Evolutionary conservation across 2,888 invertebrate genomes (phyloP), one percentile per base, ranked within the genome.

Genomic region (Amphimallon solstitiale): DNA sequence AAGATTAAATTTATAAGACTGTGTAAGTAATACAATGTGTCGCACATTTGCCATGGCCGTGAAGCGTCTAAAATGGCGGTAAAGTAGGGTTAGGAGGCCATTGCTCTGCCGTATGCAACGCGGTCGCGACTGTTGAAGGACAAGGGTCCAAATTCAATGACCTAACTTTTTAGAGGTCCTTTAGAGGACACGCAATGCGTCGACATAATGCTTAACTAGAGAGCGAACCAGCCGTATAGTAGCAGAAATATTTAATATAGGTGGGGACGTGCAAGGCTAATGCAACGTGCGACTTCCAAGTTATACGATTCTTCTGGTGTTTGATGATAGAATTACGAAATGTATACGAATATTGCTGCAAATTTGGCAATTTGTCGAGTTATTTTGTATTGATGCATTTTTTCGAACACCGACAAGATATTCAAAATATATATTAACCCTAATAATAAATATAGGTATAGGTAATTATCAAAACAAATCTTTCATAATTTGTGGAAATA

Each of bases 141-240:
- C 82, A 82, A 82, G 80, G 81, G 82, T 82, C 82, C 78, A 82
- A 80, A 83, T 82, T 83, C 83, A 82, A 82, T 83, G 83, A 83
- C 83, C 83, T 80, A 82, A 78, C 81, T 80, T 74, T 59, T 78
- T 82, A 79, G 82, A 83, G 83, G 83, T 79, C 80, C 79, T 82
- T 81, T 81, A 79, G 82, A 83, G 83, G 83, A 80, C 82, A 82
- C 78, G 79, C 80, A 77, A 76, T 77, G 79, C 78, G 77, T 78
- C 77, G 76, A 77, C 75, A 75, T 72, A 38, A 23, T 40, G 51
- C 40, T 46, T 46, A 19, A 48, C 60, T 23, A 54, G 12, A 14
- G 52, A 17, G 17, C 35, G 29, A 34, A 34, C 52, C 14, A 52
- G 17, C 54, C 10, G 51, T 35, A 7, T 19, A 21, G 51, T n/a